Evolutionary conservation across 1,140 invertebrate genomes (phyloP).

Genomic region (Diorhabda sublineata): DNA sequence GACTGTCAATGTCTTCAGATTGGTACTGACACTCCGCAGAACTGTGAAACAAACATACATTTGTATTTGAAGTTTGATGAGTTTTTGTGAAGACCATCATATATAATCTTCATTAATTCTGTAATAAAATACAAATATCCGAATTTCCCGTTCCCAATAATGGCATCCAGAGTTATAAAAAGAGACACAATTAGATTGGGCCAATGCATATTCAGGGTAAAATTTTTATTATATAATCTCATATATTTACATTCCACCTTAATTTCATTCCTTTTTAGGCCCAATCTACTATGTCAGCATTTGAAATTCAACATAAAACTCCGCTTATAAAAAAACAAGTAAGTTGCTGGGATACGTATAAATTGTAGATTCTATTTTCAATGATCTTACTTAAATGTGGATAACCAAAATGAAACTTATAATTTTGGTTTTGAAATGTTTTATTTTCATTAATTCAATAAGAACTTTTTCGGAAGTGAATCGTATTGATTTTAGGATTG

Average conservation of each 20-base stretch:
- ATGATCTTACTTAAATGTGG: background rate
- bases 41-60: too few species aligned
- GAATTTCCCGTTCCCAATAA: background rate
- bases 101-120: too few species aligned
- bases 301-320: conserved; percentile 67
- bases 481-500: too few species aligned
- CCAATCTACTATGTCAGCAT: conserved; percentile 54
- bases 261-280: conserved; percentile 26
- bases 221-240: conserved; percentile 21
- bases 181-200: conserved; percentile 21
- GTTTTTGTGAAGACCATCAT: too few species aligned
- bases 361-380: too few species aligned
- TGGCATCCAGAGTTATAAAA: conserved; percentile 26
- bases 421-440: background rate
- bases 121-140: too few species aligned
- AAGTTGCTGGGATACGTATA: conserved; percentile 19
- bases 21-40: too few species aligned
- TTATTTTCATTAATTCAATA: too few species aligned
- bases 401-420: background rate
- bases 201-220: conserved; percentile 25
- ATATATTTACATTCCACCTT: conserved; percentile 7
- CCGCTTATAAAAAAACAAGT: conserved; percentile 57
- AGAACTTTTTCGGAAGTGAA: too few species aligned
- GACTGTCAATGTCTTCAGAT: too few species aligned
- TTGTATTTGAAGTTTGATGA: too few species aligned